Base-by-base conservation (phyloP, 2,888 invertebrate genomes). In the Hipparchia semele region DNA sequence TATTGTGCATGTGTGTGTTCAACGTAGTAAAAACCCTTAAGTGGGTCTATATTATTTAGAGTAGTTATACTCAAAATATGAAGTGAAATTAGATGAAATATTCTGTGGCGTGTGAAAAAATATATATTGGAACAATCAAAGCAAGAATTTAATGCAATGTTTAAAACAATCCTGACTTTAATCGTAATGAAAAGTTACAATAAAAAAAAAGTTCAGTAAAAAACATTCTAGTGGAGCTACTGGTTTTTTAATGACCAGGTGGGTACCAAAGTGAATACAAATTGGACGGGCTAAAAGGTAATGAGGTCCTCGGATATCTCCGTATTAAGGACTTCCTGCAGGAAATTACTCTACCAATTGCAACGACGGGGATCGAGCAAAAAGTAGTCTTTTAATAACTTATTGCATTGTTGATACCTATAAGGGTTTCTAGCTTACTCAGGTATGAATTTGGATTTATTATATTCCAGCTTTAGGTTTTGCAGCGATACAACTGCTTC, bases 311-410 rank as follows among this genome's bases (percentile, higher is more conserved):
- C 33, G 53, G 65, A 65, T 53, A 53, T 65, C 33, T 65, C 23
- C 23, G 65, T 53, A 65, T 7, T 65, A 65, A 65, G 65, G 53
- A 65, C 53, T 65, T 53, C 53, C 65, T 53, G 53, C 10, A 65
- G 65, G 53, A 65, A 65, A 65, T 65, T 53, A 65, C 65, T 65
- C 33, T 64, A 64, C 64, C 23, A 23, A 51, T 64, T 51, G 9
- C 33, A 6, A 65, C 33, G 33, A 33, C 51, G 51, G 51, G 64
- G 33, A 65, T 53, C 53, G 33, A 65, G 53, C 6, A 65, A 12
- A 64, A 51, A 51, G 49, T n/a, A 51, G 10, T 33, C 12, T 51
- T 46, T 13, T 7, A 46, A 7, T 2, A 46, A 46, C 7, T n/a
- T 7, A 33, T 8, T 62, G 4, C 10, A n/a, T 45, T n/a, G 12